Evolutionary conservation across 2,888 invertebrate genomes (phyloP).

Genomic region (Drosophila buzzatii): DNA sequence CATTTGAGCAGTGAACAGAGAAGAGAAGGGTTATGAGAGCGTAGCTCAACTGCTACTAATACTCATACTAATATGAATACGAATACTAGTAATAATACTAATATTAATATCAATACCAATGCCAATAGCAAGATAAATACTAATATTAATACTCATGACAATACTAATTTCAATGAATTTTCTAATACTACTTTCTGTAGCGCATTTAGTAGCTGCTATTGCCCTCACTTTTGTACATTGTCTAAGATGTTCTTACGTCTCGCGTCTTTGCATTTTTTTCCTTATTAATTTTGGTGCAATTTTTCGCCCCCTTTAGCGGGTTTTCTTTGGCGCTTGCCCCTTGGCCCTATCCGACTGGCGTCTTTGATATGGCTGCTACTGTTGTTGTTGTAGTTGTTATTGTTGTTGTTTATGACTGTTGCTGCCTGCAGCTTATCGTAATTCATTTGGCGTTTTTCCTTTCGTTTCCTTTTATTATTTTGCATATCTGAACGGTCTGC

Average conservation of each 20-base stretch:
- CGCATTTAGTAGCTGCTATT: constrained; percentile 3
- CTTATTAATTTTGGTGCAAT: constrained; percentile 76
- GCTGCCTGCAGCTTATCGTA: constrained; percentile 74
- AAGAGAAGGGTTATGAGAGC: not conserved
- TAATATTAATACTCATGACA: not conserved
- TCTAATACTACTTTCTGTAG: not conserved
- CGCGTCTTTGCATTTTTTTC: constrained; percentile 44
- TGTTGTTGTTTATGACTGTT: constrained; percentile 51
- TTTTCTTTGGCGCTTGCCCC: constrained; percentile 13
- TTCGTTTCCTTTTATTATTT: constrained; percentile 12
- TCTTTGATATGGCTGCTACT: constrained; percentile 23
- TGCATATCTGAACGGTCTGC: constrained; percentile 48
- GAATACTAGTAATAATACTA: not conserved
- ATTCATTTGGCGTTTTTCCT: constrained; percentile 67
- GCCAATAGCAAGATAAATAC: not conserved
- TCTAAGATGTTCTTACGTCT: constrained; percentile 53
- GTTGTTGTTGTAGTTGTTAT: not conserved
- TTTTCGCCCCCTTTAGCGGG: constrained; percentile 69
- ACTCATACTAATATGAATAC: not conserved
- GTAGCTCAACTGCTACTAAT: not conserved
- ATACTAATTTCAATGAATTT: not conserved
- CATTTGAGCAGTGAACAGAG: constrained; percentile 4
- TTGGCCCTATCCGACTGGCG: constrained; percentile 27
- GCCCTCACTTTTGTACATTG: constrained; percentile 9
- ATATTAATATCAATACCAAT: not conserved